Evolutionary conservation across 2,888 invertebrate genomes (phyloP), one percentile per base, ranked within the genome.

Genomic region (Trichopria drosophilae): DNA sequence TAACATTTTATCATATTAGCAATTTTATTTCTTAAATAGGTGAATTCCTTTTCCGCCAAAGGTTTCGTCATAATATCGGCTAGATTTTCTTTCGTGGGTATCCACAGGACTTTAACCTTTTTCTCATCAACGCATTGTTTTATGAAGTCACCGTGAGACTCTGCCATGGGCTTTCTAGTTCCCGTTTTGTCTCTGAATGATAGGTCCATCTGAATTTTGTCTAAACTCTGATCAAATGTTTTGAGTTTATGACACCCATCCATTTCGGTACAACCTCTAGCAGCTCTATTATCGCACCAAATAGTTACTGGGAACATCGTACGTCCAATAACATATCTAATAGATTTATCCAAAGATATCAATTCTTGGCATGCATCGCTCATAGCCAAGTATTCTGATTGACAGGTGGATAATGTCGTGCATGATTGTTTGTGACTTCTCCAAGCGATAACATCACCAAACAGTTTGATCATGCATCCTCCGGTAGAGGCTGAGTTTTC

Each of bases 121-220:
- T n/a, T n/a, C n/a, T n/a, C n/a, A n/a, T n/a, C 45, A 12, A 60
- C 56, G 26, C 60, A 62, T 9, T 46, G 43, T 48, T 62, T 60
- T 10, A 60, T 29, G 41, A 46, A 59, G 15, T 60, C 51, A 4
- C 58, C 55, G 43, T 57, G 56, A 6, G 49, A 49, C 6, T 55
- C 48, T 16, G 58, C 51, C 58, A 61, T 59, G n/a, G 46, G 45
- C 34, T 37, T 46, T 44, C 46, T 60, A 29, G 13, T 51, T 10
- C 60, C 55, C 12, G 34, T 50, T 40, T 36, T 24, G 31, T 57
- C 57, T 48, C 57, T 56, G 19, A 41, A 15, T 34, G 9, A 22
- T 29, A 61, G 12, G 4, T 51, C 40, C 13, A 13, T 23, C 7
- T 52, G 29, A 32, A 55, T 51, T 20, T 22, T 24, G 22, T 53